Percentiles rank a stretch among this genome's conserved stretches.
phyloP scores from a whole-genome alignment of 2,797 vertebrate species.

The Miopithecus talapoin region DNA sequence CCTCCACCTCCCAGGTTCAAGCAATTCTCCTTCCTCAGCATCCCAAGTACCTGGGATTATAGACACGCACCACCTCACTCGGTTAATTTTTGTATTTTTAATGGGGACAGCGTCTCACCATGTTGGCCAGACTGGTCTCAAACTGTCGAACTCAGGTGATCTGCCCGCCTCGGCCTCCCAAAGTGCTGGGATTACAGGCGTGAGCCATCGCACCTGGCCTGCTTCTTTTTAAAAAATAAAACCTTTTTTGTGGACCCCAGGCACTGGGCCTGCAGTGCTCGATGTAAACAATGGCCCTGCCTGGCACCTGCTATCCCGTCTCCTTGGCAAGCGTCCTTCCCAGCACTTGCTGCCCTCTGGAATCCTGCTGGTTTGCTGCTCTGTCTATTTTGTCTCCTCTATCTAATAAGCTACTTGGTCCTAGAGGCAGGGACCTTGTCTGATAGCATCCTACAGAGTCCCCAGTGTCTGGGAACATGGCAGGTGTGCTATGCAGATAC shows the following conservation, averaged over 20 bases:
- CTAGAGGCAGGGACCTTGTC: neutral
- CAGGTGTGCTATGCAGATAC: accelerated
- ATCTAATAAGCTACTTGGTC: neutral
- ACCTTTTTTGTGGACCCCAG: neutral
- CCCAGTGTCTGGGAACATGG: neutral
- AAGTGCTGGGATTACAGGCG: neutral
- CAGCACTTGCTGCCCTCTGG: neutral
- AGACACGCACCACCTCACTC: too few species aligned
- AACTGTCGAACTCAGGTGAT: too few species aligned
- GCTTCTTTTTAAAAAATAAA: neutral
- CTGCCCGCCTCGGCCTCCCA: too few species aligned
- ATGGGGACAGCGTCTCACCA: too few species aligned
- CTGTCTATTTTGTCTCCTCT: neutral
- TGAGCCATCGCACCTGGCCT: neutral
- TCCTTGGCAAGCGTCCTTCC: neutral
- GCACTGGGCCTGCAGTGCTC: neutral
- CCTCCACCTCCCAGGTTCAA: neutral
- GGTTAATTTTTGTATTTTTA: too few species aligned
- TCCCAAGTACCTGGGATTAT: neutral
- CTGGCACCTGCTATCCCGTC: accelerated
- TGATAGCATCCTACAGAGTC: neutral
- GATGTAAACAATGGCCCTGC: accelerated
- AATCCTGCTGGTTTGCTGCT: neutral
- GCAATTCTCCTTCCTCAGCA: neutral
- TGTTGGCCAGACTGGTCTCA: too few species aligned